Base-by-base conservation (phyloP, 2,888 invertebrate genomes). In the Epsilonema sp. region DNA sequence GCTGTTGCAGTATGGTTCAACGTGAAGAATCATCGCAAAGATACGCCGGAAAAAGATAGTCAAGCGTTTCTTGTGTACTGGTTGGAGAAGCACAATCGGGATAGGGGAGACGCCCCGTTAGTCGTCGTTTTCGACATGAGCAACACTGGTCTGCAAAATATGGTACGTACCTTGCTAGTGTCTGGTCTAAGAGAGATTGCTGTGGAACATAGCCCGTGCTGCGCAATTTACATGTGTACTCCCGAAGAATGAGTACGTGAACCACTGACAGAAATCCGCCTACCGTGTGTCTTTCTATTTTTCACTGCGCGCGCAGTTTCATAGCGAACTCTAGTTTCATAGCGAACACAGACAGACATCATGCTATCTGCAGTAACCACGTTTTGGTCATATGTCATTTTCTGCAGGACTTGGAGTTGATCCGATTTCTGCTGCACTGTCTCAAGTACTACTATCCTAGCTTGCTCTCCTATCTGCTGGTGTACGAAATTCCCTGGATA, bases 1-100 rank as follows among this genome's bases (percentile, higher is more conserved):
- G n/a, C n/a, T n/a, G n/a, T n/a, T 57, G 47, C 42, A 60, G 60
- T 60, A 41, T 60, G 60, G 60, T 53, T 61, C 26, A 57, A 55
- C 47, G 54, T 58, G 47, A 48, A 45, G 13, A 47, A 57, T 25
- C 56, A 58, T 45, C 44, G 48, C 24, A 52, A 54, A 36, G 54
- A 52, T 5, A 53, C 56, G 36, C 44, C 49, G 19, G 53, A 52
- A 5, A 54, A 52, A 37, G 56, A 59, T 46, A 49, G 54, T 26
- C 47, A 26, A 8, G 20, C 20, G 13, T 13, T 42, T 23, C 54
- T 61, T 39, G 53, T 55, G 26, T 61, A 55, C 52, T 61, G 61
- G 61, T 49, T 61, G 37, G 61, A 61, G 43, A 48, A 54, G 19
- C 58, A 61, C 48, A 53, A 51, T 26, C 53, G 53, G 51, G 54